A percentile compares a stretch with the other conserved stretches of the same genome.
phyloP scores from a whole-genome alignment of 2,888 invertebrate species.

The Chydorus sphaericus region DNA sequence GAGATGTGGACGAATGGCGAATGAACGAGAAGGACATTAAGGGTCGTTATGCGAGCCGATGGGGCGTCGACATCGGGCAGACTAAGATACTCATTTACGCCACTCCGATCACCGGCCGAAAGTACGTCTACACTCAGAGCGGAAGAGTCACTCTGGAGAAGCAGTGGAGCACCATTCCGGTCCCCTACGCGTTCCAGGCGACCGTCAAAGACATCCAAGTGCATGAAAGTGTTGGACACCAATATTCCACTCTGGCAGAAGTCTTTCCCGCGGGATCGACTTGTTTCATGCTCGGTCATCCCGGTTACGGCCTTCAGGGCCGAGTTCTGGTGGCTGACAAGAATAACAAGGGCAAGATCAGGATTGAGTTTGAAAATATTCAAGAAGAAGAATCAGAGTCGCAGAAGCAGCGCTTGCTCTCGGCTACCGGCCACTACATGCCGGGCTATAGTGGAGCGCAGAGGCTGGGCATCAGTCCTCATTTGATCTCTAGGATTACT shows the following conservation, averaged over 20 bases:
- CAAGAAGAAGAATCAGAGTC: conserved; percentile 1
- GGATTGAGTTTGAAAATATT: conserved; percentile 7
- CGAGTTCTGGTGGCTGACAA: conserved; percentile 35
- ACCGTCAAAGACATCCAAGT: conserved; percentile 38
- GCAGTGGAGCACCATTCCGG: conserved; percentile 47
- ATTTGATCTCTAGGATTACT: conserved; percentile 69
- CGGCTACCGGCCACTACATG: conserved; percentile 35
- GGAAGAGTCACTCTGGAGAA: conserved; percentile 50
- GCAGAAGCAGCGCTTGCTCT: conserved; percentile 6
- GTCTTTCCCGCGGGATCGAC: conserved; percentile 49
- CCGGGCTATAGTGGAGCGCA: conserved; percentile 29
- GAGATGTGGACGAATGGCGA: conserved; percentile 8
- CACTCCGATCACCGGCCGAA: conserved; percentile 51
- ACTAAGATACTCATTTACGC: conserved; percentile 48
- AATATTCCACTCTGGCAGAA: conserved; percentile 37
- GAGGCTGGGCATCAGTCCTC: conserved; percentile 39
- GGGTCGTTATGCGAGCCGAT: conserved; percentile 36
- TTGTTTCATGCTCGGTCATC: conserved; percentile 63
- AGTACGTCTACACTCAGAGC: conserved; percentile 35
- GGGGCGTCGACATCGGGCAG: conserved; percentile 62
- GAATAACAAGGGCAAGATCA: conserved; percentile 13
- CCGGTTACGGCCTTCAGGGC: conserved; percentile 66
- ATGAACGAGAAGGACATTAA: not conserved
- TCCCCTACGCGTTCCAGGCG: conserved; percentile 54
- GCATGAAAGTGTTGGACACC: conserved; percentile 30